Percentiles rank a stretch among this genome's conserved stretches.
Evolutionary conservation across 2,113 vertebrate genomes (phyloP).

Genomic region (Neomonachus schauinslandi): DNA sequence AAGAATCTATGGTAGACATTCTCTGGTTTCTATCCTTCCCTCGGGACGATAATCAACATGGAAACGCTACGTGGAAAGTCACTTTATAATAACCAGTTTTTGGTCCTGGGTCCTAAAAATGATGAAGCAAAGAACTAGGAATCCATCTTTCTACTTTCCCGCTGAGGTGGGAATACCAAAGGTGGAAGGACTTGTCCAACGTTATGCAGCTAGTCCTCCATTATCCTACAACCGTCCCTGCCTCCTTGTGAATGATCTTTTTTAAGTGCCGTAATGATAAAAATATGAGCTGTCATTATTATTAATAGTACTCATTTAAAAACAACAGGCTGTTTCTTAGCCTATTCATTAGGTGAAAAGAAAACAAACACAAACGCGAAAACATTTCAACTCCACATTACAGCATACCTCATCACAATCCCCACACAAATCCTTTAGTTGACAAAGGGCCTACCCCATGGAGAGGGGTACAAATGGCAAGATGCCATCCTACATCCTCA

Average conservation of each 20-base stretch:
- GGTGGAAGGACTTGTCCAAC: background rate
- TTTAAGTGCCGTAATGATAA: conserved; percentile 55
- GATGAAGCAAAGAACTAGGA: background rate
- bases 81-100: background rate
- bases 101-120: background rate
- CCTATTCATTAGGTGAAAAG: conserved; percentile 43
- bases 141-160: conserved; percentile 28
- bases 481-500: background rate
- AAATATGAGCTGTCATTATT: conserved; percentile 64
- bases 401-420: background rate
- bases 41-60: background rate
- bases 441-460: background rate
- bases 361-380: conserved; percentile 56
- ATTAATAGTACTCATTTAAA: conserved; percentile 67
- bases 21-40: conserved; percentile 30
- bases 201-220: background rate
- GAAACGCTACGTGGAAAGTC: background rate
- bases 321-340: conserved; percentile 59
- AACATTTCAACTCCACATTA: background rate
- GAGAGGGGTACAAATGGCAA: background rate
- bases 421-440: conserved; percentile 29
- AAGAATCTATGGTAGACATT: background rate
- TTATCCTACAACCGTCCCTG: background rate
- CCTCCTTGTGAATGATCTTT: conserved; percentile 35
- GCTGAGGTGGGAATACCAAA: conserved; percentile 24